phyloP scores from a whole-genome alignment of 2,797 vertebrate species.

The Arrhamphus sclerolepis region DNA sequence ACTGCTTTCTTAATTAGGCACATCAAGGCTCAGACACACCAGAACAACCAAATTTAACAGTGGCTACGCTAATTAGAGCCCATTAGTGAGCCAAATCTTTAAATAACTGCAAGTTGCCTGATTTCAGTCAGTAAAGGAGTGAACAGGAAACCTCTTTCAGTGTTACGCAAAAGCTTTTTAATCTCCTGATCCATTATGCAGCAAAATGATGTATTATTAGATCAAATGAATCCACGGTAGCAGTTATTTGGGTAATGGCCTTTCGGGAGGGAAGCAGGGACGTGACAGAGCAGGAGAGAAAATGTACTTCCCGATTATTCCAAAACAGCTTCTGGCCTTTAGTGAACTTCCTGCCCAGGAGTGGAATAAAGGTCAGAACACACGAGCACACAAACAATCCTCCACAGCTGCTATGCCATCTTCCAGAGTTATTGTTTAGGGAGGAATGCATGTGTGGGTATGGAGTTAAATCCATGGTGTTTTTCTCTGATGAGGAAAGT shows the following conservation, averaged over 20 bases:
- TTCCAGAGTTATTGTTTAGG: not conserved
- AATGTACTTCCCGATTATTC: slow-evolving; percentile 15
- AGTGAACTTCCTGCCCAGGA: slow-evolving; percentile 26
- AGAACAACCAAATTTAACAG: slow-evolving; percentile 26
- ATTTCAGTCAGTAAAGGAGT: slow-evolving; percentile 4
- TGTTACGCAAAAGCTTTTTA: not conserved
- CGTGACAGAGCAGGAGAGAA: not conserved
- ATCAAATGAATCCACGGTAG: slow-evolving; percentile 17
- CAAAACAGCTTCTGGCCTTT: slow-evolving; percentile 30
- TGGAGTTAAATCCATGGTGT: slow-evolving; percentile 1
- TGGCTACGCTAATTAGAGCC: slow-evolving; percentile 20
- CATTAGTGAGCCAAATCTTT: slow-evolving; percentile 1
- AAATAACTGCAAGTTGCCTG: not conserved
- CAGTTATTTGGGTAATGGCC: slow-evolving; percentile 4
- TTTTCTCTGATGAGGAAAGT: slow-evolving; percentile 5
- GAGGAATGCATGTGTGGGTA: slow-evolving; percentile 11
- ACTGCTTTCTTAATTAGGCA: slow-evolving; percentile 46
- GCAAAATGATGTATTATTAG: slow-evolving; percentile 34
- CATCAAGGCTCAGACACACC: slow-evolving; percentile 30
- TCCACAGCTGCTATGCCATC: slow-evolving; percentile 1
- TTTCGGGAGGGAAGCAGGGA: slow-evolving; percentile 9
- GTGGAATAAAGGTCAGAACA: slow-evolving; percentile 37
- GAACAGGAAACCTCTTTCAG: slow-evolving; percentile 24
- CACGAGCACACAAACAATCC: not conserved
- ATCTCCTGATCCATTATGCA: slow-evolving; percentile 24